Evolutionary conservation across 2,797 vertebrate genomes (phyloP), one percentile per base, ranked within the genome.

Genomic region (Novumbra hubbsi): DNA sequence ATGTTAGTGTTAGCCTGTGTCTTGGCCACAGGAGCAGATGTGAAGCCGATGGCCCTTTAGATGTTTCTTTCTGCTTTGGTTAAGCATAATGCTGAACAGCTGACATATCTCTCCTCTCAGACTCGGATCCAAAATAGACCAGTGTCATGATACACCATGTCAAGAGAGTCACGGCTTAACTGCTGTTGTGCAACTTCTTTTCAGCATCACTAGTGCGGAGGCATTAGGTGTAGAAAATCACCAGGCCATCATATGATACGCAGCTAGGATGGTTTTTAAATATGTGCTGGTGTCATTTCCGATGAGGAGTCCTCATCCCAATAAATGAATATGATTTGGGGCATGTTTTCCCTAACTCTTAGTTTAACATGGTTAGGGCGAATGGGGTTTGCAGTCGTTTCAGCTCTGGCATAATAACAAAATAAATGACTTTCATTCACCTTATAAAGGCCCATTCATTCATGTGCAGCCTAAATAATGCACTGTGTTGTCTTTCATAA

Each of bases 41-140:
- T 87, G 84, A 82, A 83, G 87, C 76, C 83, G 81, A 52, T 34
- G 70, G 72, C 11, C 52, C 82, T 86, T 84, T 88, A 87, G 83
- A 75, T 88, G 83, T 76, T 86, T 88, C 82, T 73, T 78, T 38
- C 67, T 78, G 78, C 83, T 79, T 80, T 88, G 87, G 90, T 89
- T 84, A 88, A 90, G 85, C 77, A 74, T 88, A 80, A 87, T 90
- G 88, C 83, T 76, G 88, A 93, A 93, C 93, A 94, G 93, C 93
- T 94, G 93, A 92, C 93, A 92, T 90, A 90, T 92, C 89, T 91
- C 81, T 89, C 88, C 84, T 81, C 86, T 84, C 89, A 92, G 84
- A 83, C 90, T 88, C 81, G 78, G 85, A 73, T 92, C 92, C 81
- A 93, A 94, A 94, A 94, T 93, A 94, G 92, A 90, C 78, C 81